A percentile compares a stretch with the other conserved stretches of the same genome.
Evolutionary conservation across 2,888 invertebrate genomes (phyloP).

Genomic region (Lamellibrachia columna): DNA sequence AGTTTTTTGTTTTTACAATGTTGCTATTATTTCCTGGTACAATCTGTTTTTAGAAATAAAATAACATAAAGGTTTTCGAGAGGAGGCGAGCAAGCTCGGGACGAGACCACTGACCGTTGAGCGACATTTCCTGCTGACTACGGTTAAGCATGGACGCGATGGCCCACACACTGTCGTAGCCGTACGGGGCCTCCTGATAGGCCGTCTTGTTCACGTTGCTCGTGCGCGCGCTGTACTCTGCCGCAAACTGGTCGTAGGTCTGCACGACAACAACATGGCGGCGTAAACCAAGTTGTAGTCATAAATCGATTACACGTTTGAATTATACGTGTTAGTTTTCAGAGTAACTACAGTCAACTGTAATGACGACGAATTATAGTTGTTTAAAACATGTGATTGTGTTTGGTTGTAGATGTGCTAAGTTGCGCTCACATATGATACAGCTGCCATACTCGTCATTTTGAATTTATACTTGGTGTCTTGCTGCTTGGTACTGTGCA

Average conservation of each 20-base stretch:
- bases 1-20: no score
- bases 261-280: slow-evolving; percentile 24
- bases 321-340: neutral
- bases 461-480: no score
- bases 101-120: slow-evolving; percentile 29
- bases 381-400: no score
- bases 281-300: neutral
- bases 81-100: neutral
- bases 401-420: no score
- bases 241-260: slow-evolving; percentile 41
- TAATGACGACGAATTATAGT: neutral
- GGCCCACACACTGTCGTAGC: slow-evolving; percentile 98
- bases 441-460: no score
- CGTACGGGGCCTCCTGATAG: slow-evolving; percentile 91
- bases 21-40: no score
- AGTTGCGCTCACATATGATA: no score
- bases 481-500: no score
- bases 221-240: slow-evolving; percentile 37
- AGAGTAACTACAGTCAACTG: neutral
- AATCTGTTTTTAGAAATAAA: no score
- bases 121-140: slow-evolving; percentile 35
- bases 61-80: no score
- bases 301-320: neutral
- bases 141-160: slow-evolving; percentile 85
- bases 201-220: slow-evolving; percentile 36